A percentile compares a stretch with the other conserved stretches of the same genome.
These are phyloP conservation scores for Morinoia aosen DNA, from an alignment of 2,888 invertebrate genomes.

Conservation along the genomic window DNA sequence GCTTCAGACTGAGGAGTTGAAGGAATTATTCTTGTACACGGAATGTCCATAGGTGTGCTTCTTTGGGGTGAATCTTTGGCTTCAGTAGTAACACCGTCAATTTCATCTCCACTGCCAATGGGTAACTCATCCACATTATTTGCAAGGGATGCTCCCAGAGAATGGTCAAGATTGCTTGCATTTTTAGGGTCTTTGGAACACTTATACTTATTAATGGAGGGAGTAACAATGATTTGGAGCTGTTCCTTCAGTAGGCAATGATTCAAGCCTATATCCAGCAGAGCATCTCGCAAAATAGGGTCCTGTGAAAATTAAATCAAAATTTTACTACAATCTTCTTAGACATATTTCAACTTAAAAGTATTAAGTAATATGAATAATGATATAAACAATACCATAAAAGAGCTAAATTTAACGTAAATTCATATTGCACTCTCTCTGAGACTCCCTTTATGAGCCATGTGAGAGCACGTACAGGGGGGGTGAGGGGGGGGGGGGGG, in stretches of 20 bases:
- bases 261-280: slow-evolving; percentile 62
- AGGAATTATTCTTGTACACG: neutral
- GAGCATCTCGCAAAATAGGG: slow-evolving; percentile 58
- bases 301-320: slow-evolving; percentile 50
- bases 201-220: slow-evolving; percentile 52
- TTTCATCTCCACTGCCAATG: neutral
- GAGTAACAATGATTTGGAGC: slow-evolving; percentile 62
- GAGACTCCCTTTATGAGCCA: no score
- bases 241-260: slow-evolving; percentile 64
- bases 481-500: no score
- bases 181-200: slow-evolving; percentile 14
- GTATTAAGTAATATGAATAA: neutral
- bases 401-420: neutral
- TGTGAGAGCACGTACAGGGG: no score
- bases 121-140: neutral
- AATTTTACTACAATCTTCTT: neutral
- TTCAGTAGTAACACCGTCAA: neutral
- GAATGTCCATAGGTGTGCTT: slow-evolving; percentile 3
- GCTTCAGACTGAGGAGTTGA: neutral
- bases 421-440: no score
- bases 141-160: neutral
- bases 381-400: neutral
- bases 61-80: slow-evolving; percentile 24
- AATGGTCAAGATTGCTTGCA: neutral
- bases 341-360: neutral